Base-by-base conservation (phyloP, 2,888 invertebrate genomes). In the Strigamia crassipes region DNA sequence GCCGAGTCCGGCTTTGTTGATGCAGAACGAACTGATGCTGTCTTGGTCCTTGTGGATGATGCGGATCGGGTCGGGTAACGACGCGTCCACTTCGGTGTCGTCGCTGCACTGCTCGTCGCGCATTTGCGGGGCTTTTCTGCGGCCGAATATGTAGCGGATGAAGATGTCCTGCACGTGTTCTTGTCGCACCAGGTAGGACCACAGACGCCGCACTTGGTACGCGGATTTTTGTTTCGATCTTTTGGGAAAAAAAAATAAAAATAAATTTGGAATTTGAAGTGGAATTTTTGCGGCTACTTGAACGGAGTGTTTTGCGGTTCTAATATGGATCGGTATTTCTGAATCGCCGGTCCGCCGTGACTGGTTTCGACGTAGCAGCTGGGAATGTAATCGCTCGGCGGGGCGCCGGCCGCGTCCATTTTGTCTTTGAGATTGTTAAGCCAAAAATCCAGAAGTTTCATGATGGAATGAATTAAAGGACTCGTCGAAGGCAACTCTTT, bases 11-110 rank as follows among this genome's bases (percentile, higher is more conserved):
- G 94, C 92, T 91, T 95, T 94, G 88, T 97, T 98, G 83, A 98
- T 91, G 87, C 98, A 97, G 90, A 99, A 99, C 42, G 99, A 96
- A 81, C 96, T 93, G 85, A 99, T 97, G 82, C 97, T 95, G 88
- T 99, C 99, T 89, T 97, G 97, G 87, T 99, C 99, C 89, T 99
- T 98, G 89, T 99, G 99, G 85, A 99, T 96, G 85, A 99, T 96
- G 85, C 97, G 92, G 83, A 97, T 95, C 12, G 96, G 96, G 86
- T 96, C 96, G 83, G 92, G 91, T 83, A 91, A 87, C 83, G 88
- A 83, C 8, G 82, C 79, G 77, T 87, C 87, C 82, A 87, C 87
- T 83, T 85, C 84, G 81, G 85, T 85, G 34, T 85, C 85, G 6
- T 82, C 83, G 3, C 82, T 83, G 10, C 83, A 82, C 9, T 80